phyloP scores from a whole-genome alignment of 2,113 vertebrate species.

The Eulacestoma nigropectus region DNA sequence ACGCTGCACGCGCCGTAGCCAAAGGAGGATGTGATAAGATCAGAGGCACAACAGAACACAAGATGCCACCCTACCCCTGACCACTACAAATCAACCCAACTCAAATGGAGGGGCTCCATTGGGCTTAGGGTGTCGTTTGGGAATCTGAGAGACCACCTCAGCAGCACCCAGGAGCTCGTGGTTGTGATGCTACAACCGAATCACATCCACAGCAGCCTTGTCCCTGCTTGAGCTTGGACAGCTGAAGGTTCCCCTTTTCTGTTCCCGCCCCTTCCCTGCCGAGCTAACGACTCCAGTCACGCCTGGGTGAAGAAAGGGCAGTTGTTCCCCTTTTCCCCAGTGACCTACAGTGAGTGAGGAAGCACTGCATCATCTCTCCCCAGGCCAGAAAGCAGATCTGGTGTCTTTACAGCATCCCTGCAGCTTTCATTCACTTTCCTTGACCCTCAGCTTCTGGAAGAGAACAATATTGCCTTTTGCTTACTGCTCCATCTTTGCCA shows the following conservation, averaged over 20 bases:
- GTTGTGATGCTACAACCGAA: not conserved
- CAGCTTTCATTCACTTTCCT: not conserved
- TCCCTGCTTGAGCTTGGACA: not conserved
- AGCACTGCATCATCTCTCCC: not conserved
- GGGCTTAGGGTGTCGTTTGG: not conserved
- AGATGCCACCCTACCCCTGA: not conserved
- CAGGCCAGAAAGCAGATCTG: not conserved
- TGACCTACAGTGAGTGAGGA: not conserved
- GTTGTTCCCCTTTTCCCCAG: not conserved
- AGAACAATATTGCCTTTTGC: not conserved
- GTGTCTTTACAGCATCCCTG: not conserved
- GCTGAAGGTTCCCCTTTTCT: not conserved
- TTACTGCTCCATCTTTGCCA: not conserved
- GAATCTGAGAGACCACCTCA: not conserved
- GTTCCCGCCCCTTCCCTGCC: not conserved
- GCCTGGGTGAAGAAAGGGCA: not conserved
- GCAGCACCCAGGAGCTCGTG: not conserved
- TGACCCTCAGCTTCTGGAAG: not conserved
- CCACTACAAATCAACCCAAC: not conserved
- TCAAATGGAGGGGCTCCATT: not conserved
- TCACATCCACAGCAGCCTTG: not conserved
- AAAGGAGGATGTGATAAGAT: not conserved
- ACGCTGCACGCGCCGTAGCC: rapidly evolving
- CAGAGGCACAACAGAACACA: not conserved
- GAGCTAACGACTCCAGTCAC: not conserved